A percentile compares a stretch with the other conserved stretches of the same genome.
phyloP scores from a whole-genome alignment of 2,113 vertebrate species.

The Ceuthmochares aereus region DNA sequence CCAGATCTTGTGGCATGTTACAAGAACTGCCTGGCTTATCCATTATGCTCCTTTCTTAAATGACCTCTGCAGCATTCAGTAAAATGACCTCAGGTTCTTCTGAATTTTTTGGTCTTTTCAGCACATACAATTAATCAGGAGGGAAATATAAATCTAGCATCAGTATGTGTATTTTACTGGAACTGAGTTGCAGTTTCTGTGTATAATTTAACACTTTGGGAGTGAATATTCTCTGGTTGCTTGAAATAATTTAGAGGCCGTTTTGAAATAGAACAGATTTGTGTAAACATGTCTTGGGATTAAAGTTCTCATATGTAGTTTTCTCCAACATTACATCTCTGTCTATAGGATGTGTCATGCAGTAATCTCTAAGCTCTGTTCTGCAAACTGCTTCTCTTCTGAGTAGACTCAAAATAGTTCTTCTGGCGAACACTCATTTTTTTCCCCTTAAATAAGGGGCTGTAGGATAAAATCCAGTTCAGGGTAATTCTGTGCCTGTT shows the following conservation, averaged over 20 bases:
- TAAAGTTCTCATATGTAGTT: neutral
- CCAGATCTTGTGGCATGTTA: neutral
- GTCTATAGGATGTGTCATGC: neutral
- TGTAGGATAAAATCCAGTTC: neutral
- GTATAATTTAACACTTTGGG: conserved; percentile 66
- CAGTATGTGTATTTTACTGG: conserved; percentile 49
- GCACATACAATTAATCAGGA: conserved; percentile 43
- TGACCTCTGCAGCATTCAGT: neutral
- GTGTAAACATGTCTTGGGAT: conserved; percentile 20
- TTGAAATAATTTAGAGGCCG: conserved; percentile 32
- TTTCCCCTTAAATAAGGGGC: neutral
- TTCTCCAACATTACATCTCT: neutral
- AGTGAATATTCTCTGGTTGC: neutral
- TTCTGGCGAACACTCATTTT: neutral
- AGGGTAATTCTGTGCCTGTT: neutral
- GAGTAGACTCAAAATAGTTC: neutral
- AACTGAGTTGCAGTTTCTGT: conserved; percentile 16
- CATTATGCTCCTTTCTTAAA: neutral
- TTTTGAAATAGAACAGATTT: conserved; percentile 44
- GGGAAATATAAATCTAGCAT: conserved; percentile 53
- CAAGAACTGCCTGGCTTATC: neutral
- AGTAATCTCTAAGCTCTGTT: neutral
- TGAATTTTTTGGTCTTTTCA: neutral
- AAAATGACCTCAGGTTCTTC: conserved; percentile 5
- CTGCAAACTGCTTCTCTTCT: neutral